Evolutionary conservation across 2,888 invertebrate genomes (phyloP), one percentile per base, ranked within the genome.

Genomic region (Trypoxylon attenuatum): DNA sequence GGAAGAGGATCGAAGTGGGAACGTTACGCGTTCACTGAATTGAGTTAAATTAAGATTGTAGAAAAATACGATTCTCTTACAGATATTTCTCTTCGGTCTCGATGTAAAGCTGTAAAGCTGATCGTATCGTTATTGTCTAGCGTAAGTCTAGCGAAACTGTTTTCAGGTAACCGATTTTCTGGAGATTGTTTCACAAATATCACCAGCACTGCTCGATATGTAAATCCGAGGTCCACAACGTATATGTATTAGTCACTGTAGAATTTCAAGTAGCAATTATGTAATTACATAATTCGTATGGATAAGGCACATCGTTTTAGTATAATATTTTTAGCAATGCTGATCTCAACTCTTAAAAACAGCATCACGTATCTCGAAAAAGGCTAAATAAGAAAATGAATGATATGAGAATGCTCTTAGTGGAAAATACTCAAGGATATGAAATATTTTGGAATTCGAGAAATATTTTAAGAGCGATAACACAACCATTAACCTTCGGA

Each of bases 151-250:
- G n/a, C n/a, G n/a, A n/a, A n/a, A 51, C 47, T 69, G 56, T 52
- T 66, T 45, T 76, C 73, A 76, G 73, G 66, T 73, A 76, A 69
- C 68, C 66, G 55, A 66, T 76, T 45, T 27, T 64, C 53, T 56
- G 45, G 49, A 52, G 60, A 70, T 57, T 47, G 45, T 61, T 59
- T 61, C 41, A 54, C 57, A 43, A 43, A 57, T 55, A 65, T 62
- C 71, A 45, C 60, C 57, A 33, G 33, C 33, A 33, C 33, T 33
- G n/a, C n/a, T n/a, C n/a, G n/a, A n/a, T n/a, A n/a, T n/a, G n/a
- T n/a, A n/a, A n/a, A n/a, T n/a, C n/a, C n/a, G n/a, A n/a, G n/a
- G n/a, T n/a, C n/a, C n/a, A n/a, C n/a, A n/a, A n/a, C n/a, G n/a
- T n/a, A n/a, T n/a, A n/a, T n/a, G n/a, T n/a, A n/a, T n/a, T n/a